A percentile compares a stretch with the other conserved stretches of the same genome.
Conservation (phyloP, 2,113 vertebrate species). For the Sinocyclocheilus anshuiensis region DNA sequence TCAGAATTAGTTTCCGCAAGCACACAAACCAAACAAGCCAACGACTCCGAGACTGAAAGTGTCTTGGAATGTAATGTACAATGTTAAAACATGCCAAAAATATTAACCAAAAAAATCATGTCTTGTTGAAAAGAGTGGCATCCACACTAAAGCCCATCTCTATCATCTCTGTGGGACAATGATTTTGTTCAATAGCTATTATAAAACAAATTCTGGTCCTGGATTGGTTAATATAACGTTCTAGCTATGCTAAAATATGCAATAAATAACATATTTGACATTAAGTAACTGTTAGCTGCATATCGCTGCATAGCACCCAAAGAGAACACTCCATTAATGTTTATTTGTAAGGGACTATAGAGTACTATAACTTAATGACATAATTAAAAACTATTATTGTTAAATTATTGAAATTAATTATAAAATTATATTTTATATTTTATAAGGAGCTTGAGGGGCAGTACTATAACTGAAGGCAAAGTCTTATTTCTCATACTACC, state of each 20-base stretch:
- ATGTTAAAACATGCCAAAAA: constrained; percentile 9
- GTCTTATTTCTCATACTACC: too few species aligned
- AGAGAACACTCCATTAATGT: too few species aligned
- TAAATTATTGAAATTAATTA: not conserved
- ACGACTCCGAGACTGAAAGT: not conserved
- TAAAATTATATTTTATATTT: not conserved
- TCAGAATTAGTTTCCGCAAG: not conserved
- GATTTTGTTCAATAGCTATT: constrained; percentile 5
- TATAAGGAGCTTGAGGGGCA: not conserved
- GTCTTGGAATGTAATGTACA: not conserved
- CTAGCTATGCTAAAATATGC: not conserved
- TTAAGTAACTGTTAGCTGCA: not conserved
- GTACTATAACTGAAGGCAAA: not conserved
- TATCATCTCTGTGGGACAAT: constrained; percentile 12
- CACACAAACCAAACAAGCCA: not conserved
- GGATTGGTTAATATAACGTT: not conserved
- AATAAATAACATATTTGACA: not conserved
- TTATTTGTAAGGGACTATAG: too few species aligned
- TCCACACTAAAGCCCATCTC: not conserved
- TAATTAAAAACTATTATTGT: not conserved
- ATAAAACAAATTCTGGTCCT: not conserved
- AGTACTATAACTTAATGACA: not conserved
- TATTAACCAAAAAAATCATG: not conserved
- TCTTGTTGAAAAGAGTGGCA: not conserved
- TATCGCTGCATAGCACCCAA: not conserved